A percentile compares a stretch with the other conserved stretches of the same genome.
Evolutionary conservation across 2,888 invertebrate species (phyloP).

Genomic region (Oscheius sp.): DNA sequence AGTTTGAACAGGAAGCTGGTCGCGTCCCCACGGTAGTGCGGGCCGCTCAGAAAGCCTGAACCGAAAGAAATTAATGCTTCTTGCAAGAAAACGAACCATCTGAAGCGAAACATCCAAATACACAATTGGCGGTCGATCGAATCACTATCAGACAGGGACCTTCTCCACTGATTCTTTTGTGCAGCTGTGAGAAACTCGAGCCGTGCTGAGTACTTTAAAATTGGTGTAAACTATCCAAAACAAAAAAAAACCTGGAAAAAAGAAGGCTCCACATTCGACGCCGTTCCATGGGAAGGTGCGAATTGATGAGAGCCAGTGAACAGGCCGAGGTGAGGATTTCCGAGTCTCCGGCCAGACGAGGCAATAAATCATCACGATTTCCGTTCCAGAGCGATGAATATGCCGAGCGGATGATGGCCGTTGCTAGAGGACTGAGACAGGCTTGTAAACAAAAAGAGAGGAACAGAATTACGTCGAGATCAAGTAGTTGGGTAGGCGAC

Average conservation of each 20-base stretch:
- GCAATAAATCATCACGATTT: not conserved
- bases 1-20: slow-evolving; percentile 87
- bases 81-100: slow-evolving; percentile 39
- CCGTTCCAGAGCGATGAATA: slow-evolving; percentile 15
- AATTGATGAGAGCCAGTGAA: slow-evolving; percentile 29
- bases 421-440: slow-evolving; percentile 6
- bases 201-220: slow-evolving; percentile 50
- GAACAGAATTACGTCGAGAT: slow-evolving; percentile 3
- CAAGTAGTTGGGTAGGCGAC: slow-evolving; percentile 22
- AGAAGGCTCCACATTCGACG: slow-evolving; percentile 58
- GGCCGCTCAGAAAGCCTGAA: slow-evolving; percentile 54
- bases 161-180: slow-evolving; percentile 49
- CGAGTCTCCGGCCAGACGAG: slow-evolving; percentile 11
- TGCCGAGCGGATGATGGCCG: not conserved
- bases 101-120: slow-evolving; percentile 91
- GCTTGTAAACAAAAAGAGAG: not conserved
- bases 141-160: slow-evolving; percentile 83
- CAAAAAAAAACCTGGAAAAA: slow-evolving; percentile 48
- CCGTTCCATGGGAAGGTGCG: slow-evolving; percentile 52
- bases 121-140: slow-evolving; percentile 81
- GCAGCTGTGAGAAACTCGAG: slow-evolving; percentile 59
- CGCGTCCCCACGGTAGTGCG: slow-evolving; percentile 76
- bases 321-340: slow-evolving; percentile 1
- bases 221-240: not conserved
- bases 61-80: not conserved